Base-by-base conservation (phyloP, 2,797 vertebrate species). In the Coluber constrictor region DNA sequence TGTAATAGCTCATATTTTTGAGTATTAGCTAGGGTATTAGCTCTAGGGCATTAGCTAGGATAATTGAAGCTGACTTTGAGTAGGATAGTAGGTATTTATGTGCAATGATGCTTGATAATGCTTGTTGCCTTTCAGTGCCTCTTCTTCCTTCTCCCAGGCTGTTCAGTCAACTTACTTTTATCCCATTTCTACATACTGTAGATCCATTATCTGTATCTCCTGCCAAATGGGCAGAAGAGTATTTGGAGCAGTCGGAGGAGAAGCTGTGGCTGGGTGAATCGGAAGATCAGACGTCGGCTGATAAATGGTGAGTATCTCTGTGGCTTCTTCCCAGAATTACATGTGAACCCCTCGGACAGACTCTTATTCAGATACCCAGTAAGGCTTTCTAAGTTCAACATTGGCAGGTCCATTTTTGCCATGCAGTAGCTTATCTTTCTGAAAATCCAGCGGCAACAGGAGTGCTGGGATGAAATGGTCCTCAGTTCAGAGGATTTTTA, bases 181-280 rank as follows among this genome's bases (percentile, higher is more conserved):
- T 51, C 60, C 57, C 27, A 51, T 59, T 92, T 94, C 89, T 55
- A 43, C 59, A 93, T 51, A 51, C 6, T 6, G 47, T 51, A 99
- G 99, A 99, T 97, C 99, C 99, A 0, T 95, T 97, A 51, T 97
- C 97, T 1, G 97, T 95, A 43, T 98, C 98, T 55, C 98, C 98
- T 37, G 98, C 97, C 87, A 99, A 99, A 94, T 99, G 99, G 99
- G 99, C 99, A n/a, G 99, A 99, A 95, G 99, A 99, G 88, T 99
- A 99, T 95, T 96, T 99, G 94, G 99, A 99, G 96, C 99, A 99
- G 95, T 99, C 99, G 0, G 99, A 99, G 96, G 99, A 99, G 97
- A 99, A 99, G 94, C 96, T 99, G 91, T 99, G 99, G 99, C 97
- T 99, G 88, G 99, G 99, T 92, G 99, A 99, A 93, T 97, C 98